Evolutionary conservation across 2,797 vertebrate genomes (phyloP), one percentile per base, ranked within the genome.

Genomic region (Ataeniobius toweri): DNA sequence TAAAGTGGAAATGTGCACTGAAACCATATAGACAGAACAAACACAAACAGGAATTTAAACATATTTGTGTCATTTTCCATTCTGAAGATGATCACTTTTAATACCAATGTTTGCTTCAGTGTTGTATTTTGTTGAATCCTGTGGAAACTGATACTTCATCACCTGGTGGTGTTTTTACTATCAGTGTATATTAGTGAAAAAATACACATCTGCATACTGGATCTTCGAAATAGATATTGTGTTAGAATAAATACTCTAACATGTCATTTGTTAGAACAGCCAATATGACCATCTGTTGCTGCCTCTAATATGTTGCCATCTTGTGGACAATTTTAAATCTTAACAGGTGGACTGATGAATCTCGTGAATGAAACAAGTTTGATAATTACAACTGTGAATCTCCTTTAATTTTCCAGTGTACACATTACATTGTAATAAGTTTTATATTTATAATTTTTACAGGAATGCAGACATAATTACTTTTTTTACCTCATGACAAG

Each of bases 251-350:
- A 46, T 75, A 77, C 65, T 71, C 48, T 58, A 77, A 44, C 79
- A 78, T 86, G 24, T 85, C 68, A 83, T 86, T 87, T 80, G 46
- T 77, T 65, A 81, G 67, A 79, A 31, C 79, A 70, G 71, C 77
- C 79, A 76, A 85, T 76, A 50, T 8, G 55, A 73, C 86, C 89
- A 91, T 89, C 88, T 92, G 91, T 83, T 88, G 90, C 86, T 86
- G 78, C 46, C 74, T 76, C 74, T 84, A 83, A 63, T 50, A 73
- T 88, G 90, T 90, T 88, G 90, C 92, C 93, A 91, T 90, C 92
- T 92, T 90, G 93, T 92, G 92, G 92, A 78, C 74, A 80, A 79
- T 84, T 85, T 78, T 65, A 83, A 82, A 81, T 74, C 73, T 76
- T 68, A 28, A 63, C 78, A 80, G 61, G 48, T 74, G 67, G 6